Conservation (phyloP, 1,140 invertebrate genomes). For the Tetranychus cinnabarinus region DNA sequence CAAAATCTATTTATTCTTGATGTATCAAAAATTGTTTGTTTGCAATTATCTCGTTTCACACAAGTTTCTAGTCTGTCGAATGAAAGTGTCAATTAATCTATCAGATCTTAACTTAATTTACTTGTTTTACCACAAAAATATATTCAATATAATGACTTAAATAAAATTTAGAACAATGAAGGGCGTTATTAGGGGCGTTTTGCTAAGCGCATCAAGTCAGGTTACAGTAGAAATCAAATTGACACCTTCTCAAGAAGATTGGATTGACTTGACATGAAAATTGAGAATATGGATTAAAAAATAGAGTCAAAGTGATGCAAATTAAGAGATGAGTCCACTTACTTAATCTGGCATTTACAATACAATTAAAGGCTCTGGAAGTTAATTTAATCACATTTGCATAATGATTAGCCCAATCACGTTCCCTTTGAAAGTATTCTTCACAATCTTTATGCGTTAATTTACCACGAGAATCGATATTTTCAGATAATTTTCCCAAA, state of each 20-base stretch:
- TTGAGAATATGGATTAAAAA: neutral
- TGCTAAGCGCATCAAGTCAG: too few species aligned
- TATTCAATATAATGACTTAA: too few species aligned
- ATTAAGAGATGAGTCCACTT: neutral
- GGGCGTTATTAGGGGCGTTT: too few species aligned
- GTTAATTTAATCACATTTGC: conserved; percentile 18
- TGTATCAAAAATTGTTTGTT: too few species aligned
- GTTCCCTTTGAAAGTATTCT: conserved; percentile 24
- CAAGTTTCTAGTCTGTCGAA: too few species aligned
- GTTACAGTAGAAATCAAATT: neutral
- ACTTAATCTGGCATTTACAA: conserved; percentile 1
- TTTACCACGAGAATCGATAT: neutral
- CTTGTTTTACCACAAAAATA: too few species aligned
- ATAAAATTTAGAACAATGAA: too few species aligned
- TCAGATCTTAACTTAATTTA: too few species aligned
- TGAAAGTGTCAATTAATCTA: too few species aligned
- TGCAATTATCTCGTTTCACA: too few species aligned
- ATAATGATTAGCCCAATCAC: conserved; percentile 21
- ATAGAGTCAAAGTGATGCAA: neutral
- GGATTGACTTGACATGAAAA: neutral
- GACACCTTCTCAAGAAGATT: neutral
- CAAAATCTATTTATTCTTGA: too few species aligned
- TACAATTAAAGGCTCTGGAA: conserved; percentile 12
- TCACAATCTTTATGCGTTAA: conserved; percentile 19
- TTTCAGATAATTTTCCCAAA: neutral